These are phyloP conservation scores for Bibio marci DNA, from an alignment of 2,888 invertebrate species.

Conservation along the genomic window DNA sequence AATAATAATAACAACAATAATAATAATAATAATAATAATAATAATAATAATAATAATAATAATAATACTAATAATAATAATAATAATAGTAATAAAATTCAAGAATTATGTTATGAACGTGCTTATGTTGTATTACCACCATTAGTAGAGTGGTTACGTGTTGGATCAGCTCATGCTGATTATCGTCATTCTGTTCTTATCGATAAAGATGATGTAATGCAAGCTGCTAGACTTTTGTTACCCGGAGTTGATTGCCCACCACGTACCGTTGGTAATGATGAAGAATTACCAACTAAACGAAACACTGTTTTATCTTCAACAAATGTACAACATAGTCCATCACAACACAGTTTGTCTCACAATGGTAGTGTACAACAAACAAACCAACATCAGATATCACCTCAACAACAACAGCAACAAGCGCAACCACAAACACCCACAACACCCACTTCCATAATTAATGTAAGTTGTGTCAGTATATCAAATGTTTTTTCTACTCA, in stretches of 20 bases:
- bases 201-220: conserved; percentile 75
- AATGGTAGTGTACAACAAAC: too few relatives aligned
- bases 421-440: too few relatives aligned
- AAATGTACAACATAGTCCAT: too few relatives aligned
- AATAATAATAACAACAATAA: conserved; percentile 15
- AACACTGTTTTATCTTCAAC: conserved; percentile 13
- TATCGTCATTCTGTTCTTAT: conserved; percentile 59
- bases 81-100: conserved; percentile 25
- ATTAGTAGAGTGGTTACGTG: conserved; percentile 78
- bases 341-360: too few relatives aligned
- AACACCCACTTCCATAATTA: too few relatives aligned
- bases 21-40: conserved; percentile 16
- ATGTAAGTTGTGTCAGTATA: too few relatives aligned
- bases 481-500: too few relatives aligned
- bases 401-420: too few relatives aligned
- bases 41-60: conserved; percentile 13
- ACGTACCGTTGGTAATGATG: conserved; percentile 44
- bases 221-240: conserved; percentile 67
- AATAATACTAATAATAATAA: conserved; percentile 5
- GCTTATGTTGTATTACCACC: conserved; percentile 80
- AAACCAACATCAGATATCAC: too few relatives aligned
- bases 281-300: conserved; percentile 31
- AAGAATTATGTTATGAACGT: conserved; percentile 69
- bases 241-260: conserved; percentile 84
- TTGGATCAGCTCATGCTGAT: conserved; percentile 65